These are phyloP conservation scores for Conistra vaccinii DNA, from an alignment of 2,888 invertebrate genomes.

Conservation along the genomic window DNA sequence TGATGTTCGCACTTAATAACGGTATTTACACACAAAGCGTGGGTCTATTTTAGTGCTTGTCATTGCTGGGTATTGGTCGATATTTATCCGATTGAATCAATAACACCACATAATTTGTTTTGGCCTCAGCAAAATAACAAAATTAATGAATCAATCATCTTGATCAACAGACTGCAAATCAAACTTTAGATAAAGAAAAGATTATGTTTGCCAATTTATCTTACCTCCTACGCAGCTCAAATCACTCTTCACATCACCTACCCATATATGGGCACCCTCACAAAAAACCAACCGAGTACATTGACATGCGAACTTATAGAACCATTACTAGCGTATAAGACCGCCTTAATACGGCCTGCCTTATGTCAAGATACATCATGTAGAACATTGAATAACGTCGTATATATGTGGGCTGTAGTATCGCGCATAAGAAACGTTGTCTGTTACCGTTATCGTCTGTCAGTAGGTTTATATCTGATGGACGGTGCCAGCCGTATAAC, in stretches of 20 bases:
- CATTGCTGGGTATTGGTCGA: not conserved
- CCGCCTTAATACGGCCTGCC: slow-evolving; percentile 65
- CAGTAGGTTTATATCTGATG: slow-evolving; percentile 85
- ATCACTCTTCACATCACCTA: slow-evolving; percentile 54
- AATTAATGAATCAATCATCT: slow-evolving; percentile 30
- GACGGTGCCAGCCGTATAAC: slow-evolving; percentile 79
- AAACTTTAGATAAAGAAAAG: slow-evolving; percentile 29
- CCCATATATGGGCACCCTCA: slow-evolving; percentile 52
- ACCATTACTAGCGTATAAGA: slow-evolving; percentile 62
- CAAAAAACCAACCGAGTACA: slow-evolving; percentile 67
- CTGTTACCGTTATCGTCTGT: slow-evolving; percentile 86
- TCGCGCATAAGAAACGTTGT: slow-evolving; percentile 77
- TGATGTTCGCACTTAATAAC: slow-evolving; percentile 47
- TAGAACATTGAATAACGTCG: slow-evolving; percentile 73
- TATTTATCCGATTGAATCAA: slow-evolving; percentile 21
- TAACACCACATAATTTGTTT: slow-evolving; percentile 9
- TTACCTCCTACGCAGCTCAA: slow-evolving; percentile 57
- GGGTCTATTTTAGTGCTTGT: slow-evolving; percentile 15
- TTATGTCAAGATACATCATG: slow-evolving; percentile 71
- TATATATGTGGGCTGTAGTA: slow-evolving; percentile 69
- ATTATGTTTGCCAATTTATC: slow-evolving; percentile 50
- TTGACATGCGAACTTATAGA: slow-evolving; percentile 72
- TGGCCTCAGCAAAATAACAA: slow-evolving; percentile 7
- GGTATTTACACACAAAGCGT: slow-evolving; percentile 19
- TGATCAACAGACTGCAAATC: slow-evolving; percentile 42